Conservation (phyloP, 2,797 vertebrate species). For the Linurgus olivaceus region DNA sequence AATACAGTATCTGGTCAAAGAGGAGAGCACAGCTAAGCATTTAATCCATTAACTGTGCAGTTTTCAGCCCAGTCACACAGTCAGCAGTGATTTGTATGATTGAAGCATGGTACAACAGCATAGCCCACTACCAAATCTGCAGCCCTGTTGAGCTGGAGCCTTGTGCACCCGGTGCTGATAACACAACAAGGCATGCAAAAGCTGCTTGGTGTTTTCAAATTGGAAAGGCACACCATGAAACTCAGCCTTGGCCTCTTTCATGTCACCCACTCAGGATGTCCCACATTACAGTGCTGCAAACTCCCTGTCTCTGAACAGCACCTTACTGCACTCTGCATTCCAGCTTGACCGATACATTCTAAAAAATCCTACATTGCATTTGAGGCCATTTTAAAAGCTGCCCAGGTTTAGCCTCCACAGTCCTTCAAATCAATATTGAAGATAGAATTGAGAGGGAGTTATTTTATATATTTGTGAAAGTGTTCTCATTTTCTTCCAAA, state of each 20-base stretch:
- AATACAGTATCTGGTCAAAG: neutral
- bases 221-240: neutral
- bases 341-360: rapidly evolving
- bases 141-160: neutral
- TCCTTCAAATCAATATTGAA: neutral
- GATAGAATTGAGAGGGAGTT: neutral
- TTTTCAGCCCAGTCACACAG: neutral
- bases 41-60: neutral
- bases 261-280: rapidly evolving
- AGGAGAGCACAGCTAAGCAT: neutral
- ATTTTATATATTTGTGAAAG: neutral
- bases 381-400: neutral
- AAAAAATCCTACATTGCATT: neutral
- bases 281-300: rapidly evolving
- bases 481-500: neutral
- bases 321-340: neutral
- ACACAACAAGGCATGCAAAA: neutral
- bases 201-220: neutral
- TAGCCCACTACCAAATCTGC: neutral
- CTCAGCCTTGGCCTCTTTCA: neutral
- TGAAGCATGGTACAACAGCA: neutral
- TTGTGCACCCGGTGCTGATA: too few relatives aligned
- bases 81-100: neutral
- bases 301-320: neutral
- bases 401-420: neutral